Percentiles rank a stretch among this genome's conserved stretches.
phyloP scores from a whole-genome alignment of 2,888 invertebrate species.

The Mythimna loreyi region DNA sequence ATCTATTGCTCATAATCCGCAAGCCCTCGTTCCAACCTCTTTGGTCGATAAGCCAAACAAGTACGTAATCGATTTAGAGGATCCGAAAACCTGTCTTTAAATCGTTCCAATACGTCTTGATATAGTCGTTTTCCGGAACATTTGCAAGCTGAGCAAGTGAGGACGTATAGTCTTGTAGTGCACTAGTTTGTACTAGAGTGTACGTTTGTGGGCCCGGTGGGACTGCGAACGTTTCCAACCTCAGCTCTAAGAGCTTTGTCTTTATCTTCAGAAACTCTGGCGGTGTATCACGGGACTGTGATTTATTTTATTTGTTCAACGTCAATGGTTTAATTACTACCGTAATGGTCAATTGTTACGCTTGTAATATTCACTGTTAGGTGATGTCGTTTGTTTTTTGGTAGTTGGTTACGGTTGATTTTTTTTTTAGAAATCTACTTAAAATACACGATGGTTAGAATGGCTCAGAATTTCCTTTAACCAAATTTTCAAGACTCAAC shows the following conservation, averaged over 20 bases:
- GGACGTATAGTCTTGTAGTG: constrained; percentile 37
- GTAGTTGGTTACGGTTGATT: background rate
- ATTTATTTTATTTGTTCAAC: background rate
- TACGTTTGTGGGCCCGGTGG: constrained; percentile 52
- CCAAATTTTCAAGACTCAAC: background rate
- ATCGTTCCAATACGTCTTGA: constrained; percentile 22
- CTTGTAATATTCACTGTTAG: constrained; percentile 6
- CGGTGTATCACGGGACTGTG: constrained; percentile 20
- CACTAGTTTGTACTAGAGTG: constrained; percentile 47
- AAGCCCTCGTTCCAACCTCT: too few relatives aligned
- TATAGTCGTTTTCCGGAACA: constrained; percentile 25
- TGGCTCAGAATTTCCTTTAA: too few relatives aligned
- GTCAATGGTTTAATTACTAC: too few relatives aligned
- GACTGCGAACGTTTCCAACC: constrained; percentile 50
- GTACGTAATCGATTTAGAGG: background rate
- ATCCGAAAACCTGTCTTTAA: background rate
- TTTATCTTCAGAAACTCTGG: constrained; percentile 32
- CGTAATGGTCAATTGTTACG: background rate
- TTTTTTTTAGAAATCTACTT: too few relatives aligned
- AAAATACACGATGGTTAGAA: too few relatives aligned
- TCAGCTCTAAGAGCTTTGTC: constrained; percentile 45
- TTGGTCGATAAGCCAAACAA: too few relatives aligned
- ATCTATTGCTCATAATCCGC: too few relatives aligned
- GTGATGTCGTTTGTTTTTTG: background rate
- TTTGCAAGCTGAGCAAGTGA: constrained; percentile 37